phyloP scores from a whole-genome alignment of 2,113 vertebrate species.

The Oryzias javanicus region DNA sequence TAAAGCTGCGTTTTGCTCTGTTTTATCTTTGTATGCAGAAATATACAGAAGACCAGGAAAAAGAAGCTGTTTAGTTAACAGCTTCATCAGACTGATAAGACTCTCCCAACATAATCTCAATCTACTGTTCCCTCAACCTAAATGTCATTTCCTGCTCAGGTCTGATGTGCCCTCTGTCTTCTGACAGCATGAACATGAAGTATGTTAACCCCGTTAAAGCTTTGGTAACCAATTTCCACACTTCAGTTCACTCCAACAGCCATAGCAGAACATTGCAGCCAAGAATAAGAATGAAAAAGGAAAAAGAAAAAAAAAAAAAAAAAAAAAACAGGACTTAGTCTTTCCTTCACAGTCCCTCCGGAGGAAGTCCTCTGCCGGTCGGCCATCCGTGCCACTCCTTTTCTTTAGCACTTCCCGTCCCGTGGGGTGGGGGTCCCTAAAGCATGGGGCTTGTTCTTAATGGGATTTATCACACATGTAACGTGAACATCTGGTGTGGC shows the following conservation, averaged over 20 bases:
- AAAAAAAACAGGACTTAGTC: neutral
- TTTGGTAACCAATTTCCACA: constrained; percentile 20
- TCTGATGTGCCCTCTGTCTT: constrained; percentile 9
- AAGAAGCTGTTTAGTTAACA: constrained; percentile 6
- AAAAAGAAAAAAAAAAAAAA: too few species aligned
- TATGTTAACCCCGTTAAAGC: constrained; percentile 15
- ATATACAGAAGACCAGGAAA: neutral
- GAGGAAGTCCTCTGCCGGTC: constrained; percentile 34
- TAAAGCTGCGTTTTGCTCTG: too few species aligned
- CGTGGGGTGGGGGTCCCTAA: constrained; percentile 23
- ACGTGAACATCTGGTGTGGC: neutral
- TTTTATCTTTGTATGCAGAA: neutral
- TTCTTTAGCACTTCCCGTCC: constrained; percentile 33
- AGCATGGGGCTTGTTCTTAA: constrained; percentile 21
- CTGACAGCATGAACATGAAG: neutral
- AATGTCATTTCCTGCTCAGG: constrained; percentile 24
- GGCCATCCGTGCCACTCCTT: constrained; percentile 32
- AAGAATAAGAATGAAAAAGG: neutral
- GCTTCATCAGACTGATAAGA: constrained; percentile 4
- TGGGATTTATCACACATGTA: constrained; percentile 28
- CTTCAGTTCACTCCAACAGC: constrained; percentile 9
- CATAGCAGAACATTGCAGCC: constrained; percentile 9
- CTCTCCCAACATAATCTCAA: constrained; percentile 11
- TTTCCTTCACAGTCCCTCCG: constrained; percentile 20
- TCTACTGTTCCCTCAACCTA: constrained; percentile 12